phyloP scores from a whole-genome alignment of 2,113 vertebrate species.

The Oncorhynchus tshawytscha region DNA sequence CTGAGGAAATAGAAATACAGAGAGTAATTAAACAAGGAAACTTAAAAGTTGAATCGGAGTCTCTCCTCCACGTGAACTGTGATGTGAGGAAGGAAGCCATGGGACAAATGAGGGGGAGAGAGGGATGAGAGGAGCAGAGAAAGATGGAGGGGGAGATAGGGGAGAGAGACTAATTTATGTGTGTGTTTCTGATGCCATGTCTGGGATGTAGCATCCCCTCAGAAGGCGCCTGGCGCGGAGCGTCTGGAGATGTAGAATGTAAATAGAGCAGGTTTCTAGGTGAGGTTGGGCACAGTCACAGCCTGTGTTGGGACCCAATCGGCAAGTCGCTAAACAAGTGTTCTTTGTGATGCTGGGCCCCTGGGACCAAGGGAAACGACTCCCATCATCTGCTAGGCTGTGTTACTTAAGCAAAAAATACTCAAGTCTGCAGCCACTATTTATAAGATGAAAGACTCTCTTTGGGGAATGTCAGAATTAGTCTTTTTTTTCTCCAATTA shows the following conservation, averaged over 20 bases:
- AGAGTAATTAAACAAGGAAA: constrained; percentile 59
- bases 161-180: constrained; percentile 67
- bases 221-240: constrained; percentile 36
- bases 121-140: constrained; percentile 25
- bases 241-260: constrained; percentile 62
- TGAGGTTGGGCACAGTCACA: constrained; percentile 58
- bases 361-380: constrained; percentile 61
- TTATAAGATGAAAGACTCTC: constrained; percentile 78
- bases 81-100: constrained; percentile 63
- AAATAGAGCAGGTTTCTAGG: constrained; percentile 66
- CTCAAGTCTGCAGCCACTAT: constrained; percentile 68
- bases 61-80: constrained; percentile 66
- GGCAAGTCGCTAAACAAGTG: constrained; percentile 64
- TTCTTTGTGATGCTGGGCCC: constrained; percentile 66
- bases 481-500: constrained; percentile 66
- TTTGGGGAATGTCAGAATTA: constrained; percentile 71
- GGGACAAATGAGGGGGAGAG: constrained; percentile 54
- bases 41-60: constrained; percentile 55
- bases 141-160: constrained; percentile 18
- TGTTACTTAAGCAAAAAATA: constrained; percentile 68
- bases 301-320: constrained; percentile 60
- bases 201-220: constrained; percentile 51
- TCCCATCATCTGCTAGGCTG: constrained; percentile 64
- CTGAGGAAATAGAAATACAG: constrained; percentile 59
- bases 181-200: constrained; percentile 56